Base-by-base conservation (phyloP, 2,888 invertebrate genomes). In the Himalopsyche anomala region DNA sequence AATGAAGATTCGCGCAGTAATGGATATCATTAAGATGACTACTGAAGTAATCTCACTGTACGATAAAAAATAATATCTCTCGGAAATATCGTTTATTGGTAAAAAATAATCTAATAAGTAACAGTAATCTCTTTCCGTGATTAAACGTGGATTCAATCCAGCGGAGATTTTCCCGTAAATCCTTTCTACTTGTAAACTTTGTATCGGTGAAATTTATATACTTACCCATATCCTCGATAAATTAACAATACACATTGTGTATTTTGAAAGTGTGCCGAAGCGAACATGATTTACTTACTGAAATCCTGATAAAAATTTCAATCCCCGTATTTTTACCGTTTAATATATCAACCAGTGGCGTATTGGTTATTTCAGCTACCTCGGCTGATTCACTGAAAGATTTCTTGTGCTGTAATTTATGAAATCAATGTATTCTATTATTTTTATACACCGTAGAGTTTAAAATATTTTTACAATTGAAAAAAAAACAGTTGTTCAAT, bases 161-260 rank as follows among this genome's bases (percentile, higher is more conserved):
- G 62, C 62, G 62, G 28, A 62, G 62, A 62, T 62, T 62, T 62
- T 4, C 51, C 8, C 62, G 19, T 62, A 62, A 62, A 62, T 62
- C 19, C 28, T 6, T 62, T 62, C 11, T 62, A 19, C 62, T 62
- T 62, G 62, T 62, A 62, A 28, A 62, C 62, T 62, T 62, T 28
- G 19, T 62, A 28, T 62, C 8, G 62, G 62, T 19, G 4, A 51
- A 51, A 62, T 62, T 62, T 62, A 62, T 62, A 62, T 62, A 62
- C 62, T 62, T 62, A 62, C 62, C 62, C 62, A 28, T 62, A 62
- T 62, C 62, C 62, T 62, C 62, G 19, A 62, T 62, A 62, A 62
- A 62, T 62, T 62, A 62, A 62, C 62, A 62, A 62, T 62, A 62
- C 62, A 62, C 62, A 62, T 62, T 62, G 62, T 62, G 62, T 62